phyloP scores from a whole-genome alignment of 2,797 vertebrate genomes.

The Cynodonichthys magdalenae region DNA sequence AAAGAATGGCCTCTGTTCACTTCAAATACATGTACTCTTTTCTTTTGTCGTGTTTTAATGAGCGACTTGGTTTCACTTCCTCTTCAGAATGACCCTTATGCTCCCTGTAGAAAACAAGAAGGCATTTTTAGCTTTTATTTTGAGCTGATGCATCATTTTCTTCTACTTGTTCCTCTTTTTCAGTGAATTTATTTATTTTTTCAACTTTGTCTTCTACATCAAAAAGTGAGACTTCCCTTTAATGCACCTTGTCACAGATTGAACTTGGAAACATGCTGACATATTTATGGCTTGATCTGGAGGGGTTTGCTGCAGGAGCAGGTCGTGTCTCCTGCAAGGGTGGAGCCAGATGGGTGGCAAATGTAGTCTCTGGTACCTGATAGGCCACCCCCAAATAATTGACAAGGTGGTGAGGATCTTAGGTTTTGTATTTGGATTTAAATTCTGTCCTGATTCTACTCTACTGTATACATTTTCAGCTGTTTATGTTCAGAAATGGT shows the following conservation, averaged over 20 bases:
- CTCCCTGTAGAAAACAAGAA: conserved; percentile 50
- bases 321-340: background rate
- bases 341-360: too few species aligned
- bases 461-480: too few species aligned
- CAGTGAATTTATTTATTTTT: conserved; percentile 7
- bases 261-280: background rate
- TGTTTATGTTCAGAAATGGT: too few species aligned
- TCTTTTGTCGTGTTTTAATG: conserved; percentile 68
- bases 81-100: conserved; percentile 62
- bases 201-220: conserved; percentile 33
- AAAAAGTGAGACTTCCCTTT: conserved; percentile 23
- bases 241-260: conserved; percentile 26
- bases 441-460: too few species aligned
- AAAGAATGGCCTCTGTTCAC: conserved; percentile 37
- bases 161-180: conserved; percentile 23
- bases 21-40: conserved; percentile 70
- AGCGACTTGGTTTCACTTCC: conserved; percentile 41
- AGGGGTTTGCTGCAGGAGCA: conserved; percentile 1
- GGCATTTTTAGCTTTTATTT: conserved; percentile 53
- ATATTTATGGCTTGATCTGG: background rate
- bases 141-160: conserved; percentile 61
- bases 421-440: too few species aligned
- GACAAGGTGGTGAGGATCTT: too few species aligned
- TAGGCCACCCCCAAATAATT: too few species aligned
- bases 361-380: too few species aligned